Conservation (phyloP, 2,113 vertebrate genomes). For the Brevimyrus niger region DNA sequence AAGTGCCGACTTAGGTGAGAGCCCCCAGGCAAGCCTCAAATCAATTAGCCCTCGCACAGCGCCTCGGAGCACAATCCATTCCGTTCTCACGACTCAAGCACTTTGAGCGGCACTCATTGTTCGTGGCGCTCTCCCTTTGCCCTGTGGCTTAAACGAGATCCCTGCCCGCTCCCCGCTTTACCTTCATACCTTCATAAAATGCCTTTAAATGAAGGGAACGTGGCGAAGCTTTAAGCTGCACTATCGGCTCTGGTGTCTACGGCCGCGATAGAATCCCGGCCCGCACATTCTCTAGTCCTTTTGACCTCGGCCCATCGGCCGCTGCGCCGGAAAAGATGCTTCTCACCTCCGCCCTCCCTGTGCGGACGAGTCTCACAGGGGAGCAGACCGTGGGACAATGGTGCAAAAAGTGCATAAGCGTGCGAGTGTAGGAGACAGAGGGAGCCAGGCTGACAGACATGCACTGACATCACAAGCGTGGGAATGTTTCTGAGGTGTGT, state of each 20-base stretch:
- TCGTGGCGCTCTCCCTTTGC: constrained; percentile 3
- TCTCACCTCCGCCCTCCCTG: background rate
- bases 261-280: background rate
- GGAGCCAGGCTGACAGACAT: background rate
- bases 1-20: constrained; percentile 57
- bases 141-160: constrained; percentile 12
- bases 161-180: background rate
- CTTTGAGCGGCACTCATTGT: constrained; percentile 46
- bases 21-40: constrained; percentile 56
- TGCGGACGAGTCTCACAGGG: background rate
- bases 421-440: background rate
- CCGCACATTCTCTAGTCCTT: background rate
- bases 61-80: constrained; percentile 52
- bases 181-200: background rate
- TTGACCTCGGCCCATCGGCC: background rate
- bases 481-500: background rate
- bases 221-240: background rate
- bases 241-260: background rate
- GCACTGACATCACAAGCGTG: background rate
- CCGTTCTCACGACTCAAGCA: constrained; percentile 66
- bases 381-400: background rate
- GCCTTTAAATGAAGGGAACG: background rate
- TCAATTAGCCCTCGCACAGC: constrained; percentile 55
- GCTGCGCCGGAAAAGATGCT: background rate
- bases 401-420: background rate